phyloP scores from a whole-genome alignment of 2,888 invertebrate species.

The Lutraria lutraria region DNA sequence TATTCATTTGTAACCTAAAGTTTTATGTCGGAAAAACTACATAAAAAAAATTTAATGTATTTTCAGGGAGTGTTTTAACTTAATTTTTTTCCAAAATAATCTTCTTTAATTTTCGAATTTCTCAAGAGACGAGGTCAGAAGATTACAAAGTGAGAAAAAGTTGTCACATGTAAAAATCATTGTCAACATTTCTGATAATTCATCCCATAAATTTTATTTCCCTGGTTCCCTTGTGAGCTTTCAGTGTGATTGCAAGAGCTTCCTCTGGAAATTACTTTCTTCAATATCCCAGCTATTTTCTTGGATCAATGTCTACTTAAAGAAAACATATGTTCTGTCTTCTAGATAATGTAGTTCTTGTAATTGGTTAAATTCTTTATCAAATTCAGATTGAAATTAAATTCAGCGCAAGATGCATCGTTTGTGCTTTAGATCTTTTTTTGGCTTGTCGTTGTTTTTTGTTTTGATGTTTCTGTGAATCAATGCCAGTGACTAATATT shows the following conservation, averaged over 20 bases:
- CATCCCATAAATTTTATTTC: conserved; percentile 23
- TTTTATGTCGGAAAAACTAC: neutral
- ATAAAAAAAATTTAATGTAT: neutral
- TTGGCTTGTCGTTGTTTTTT: too few species aligned
- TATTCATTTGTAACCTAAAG: conserved; percentile 9
- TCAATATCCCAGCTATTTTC: neutral
- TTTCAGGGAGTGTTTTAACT: neutral
- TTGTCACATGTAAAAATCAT: conserved; percentile 23
- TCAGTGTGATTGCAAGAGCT: conserved; percentile 3
- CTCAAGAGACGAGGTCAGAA: neutral
- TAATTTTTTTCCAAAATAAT: neutral
- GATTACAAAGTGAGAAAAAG: neutral
- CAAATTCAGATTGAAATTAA: conserved; percentile 1
- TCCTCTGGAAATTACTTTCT: conserved; percentile 1
- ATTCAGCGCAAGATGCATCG: neutral
- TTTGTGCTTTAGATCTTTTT: neutral
- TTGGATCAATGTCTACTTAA: neutral
- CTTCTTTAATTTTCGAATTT: conserved; percentile 6
- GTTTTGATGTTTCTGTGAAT: too few species aligned
- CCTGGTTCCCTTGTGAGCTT: neutral
- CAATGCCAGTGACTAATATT: too few species aligned
- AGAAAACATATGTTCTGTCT: neutral
- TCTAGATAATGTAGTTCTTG: neutral
- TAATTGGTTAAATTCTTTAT: neutral
- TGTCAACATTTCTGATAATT: conserved; percentile 20